Evolutionary conservation across 2,797 vertebrate species (phyloP).

Genomic region (Cyclopterus lumpus): DNA sequence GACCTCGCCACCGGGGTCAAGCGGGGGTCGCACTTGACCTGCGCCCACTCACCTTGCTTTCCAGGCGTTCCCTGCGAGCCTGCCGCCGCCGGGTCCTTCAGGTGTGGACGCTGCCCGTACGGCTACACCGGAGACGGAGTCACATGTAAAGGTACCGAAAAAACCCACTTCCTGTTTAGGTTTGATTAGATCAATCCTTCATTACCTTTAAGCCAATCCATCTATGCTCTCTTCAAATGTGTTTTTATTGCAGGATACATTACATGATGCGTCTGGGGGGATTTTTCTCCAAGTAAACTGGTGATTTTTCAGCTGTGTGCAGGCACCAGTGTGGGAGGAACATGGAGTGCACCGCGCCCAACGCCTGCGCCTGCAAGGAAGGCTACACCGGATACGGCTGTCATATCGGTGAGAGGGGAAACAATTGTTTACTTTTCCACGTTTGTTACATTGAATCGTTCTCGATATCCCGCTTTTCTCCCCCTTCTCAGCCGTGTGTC

Average conservation of each 20-base stretch:
- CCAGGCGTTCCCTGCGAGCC: constrained; percentile 86
- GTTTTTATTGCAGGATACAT: background rate
- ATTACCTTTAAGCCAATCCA: too few relatives aligned
- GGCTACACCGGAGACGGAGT: constrained; percentile 89
- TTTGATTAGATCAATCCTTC: background rate
- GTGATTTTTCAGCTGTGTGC: constrained; percentile 85
- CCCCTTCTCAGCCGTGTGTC: constrained; percentile 88
- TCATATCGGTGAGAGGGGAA: constrained; percentile 84
- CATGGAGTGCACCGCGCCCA: constrained; percentile 89
- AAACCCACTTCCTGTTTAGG: background rate
- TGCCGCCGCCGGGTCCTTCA: constrained; percentile 71
- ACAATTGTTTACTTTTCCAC: background rate
- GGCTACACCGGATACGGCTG: constrained; percentile 91
- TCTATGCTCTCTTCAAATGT: too few relatives aligned
- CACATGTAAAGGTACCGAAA: constrained; percentile 85
- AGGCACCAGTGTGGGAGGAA: constrained; percentile 87
- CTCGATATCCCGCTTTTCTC: background rate
- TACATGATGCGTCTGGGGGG: background rate
- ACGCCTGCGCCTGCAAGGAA: constrained; percentile 89
- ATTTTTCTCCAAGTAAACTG: background rate
- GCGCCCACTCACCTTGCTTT: constrained; percentile 86
- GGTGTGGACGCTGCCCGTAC: constrained; percentile 85
- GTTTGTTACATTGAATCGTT: constrained; percentile 1
- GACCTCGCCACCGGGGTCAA: constrained; percentile 46
- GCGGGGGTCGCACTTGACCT: constrained; percentile 65